Base-by-base conservation (phyloP, 1,140 invertebrate genomes). In the Macrobrachium rosenbergii region DNA sequence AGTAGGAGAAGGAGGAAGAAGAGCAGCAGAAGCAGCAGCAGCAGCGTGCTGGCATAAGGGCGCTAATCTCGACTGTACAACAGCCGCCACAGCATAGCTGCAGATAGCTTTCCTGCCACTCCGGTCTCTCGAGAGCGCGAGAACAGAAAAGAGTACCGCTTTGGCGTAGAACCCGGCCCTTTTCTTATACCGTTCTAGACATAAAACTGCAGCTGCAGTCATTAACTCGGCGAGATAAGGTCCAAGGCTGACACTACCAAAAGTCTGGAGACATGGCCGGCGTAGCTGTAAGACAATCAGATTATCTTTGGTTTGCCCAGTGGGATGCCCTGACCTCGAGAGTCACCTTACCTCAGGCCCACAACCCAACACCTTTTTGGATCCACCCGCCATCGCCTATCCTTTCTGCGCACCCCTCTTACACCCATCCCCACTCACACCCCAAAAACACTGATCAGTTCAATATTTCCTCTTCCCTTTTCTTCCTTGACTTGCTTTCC, bases 341-440 rank as follows among this genome's bases (percentile, higher is more conserved):
- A 85, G 76, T 85, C 83, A 85, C 83, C 83, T 85, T 85, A 85
- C 83, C 19, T 12, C 19, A 76, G 72, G n/a, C 60, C 37, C 75
- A 45, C 73, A 85, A 19, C 12, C n/a, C 37, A n/a, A 28, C 21
- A 28, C 76, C 62, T 63, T 28, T 52, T 64, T 76, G 62, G 75
- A 78, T 64, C 80, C 64, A 58, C 14, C 58, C 21, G 14, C 2
- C 8, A 37, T 5, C 21, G 37, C 37, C 79, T n/a, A 17, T n/a
- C 19, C 10, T 11, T 23, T 60, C 17, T 28, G 0, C 78, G 17
- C 21, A n/a, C 58, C 16, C 59, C 21, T n/a, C n/a, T n/a, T n/a
- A n/a, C 14, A 7, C 59, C 37, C 21, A 0, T 23, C 28, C 21
- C 19, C n/a, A 8, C 45, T 19, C 64, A 37, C 43, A 69, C 28